Evolutionary conservation across 2,113 vertebrate genomes (phyloP), one percentile per base, ranked within the genome.

Genomic region (Papio anubis): DNA sequence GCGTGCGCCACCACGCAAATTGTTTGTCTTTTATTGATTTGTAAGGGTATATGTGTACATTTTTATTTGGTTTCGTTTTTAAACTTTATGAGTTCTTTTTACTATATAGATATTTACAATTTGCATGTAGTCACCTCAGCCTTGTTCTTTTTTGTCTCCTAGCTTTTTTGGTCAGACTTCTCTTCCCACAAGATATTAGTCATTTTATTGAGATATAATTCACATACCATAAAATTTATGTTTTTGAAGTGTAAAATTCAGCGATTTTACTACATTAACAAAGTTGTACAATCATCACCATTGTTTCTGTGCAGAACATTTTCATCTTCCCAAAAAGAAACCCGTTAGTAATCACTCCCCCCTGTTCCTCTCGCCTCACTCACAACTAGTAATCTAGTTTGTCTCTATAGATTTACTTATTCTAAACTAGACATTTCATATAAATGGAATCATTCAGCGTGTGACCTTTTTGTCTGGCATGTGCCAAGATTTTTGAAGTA

Each of bases 31-130:
- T 86, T 90, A 23, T 75, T 87, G 87, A 70, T 72, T 59, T 89
- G 20, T 89, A 52, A 55, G 57, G 32, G 14, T 55, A 45, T 64
- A 0, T 35, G 1, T 84, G 16, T 88, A 75, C 20, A 50, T 48
- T 91, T 90, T 86, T 93, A 50, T 25, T 72, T 93, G 23, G 5
- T 78, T 90, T 97, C 30, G 5, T 93, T 95, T 94, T 78, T 88
- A 87, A 83, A 93, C 52, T 90, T 95, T 68, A 78, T 83, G 32
- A 55, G 35, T 55, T 85, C 32, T 89, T 88, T 83, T 89, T 90
- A 66, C 66, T 86, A 17, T 82, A 76, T 70, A 86, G 66, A 40
- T 95, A 52, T 72, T 96, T 93, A 87, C 87, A 87, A 82, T 87
- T 40, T 91, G 12, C 35, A 40, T 89, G 20, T 90, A 45, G 57